A percentile compares a stretch with the other conserved stretches of the same genome.
These are phyloP conservation scores for Lepas anatifera DNA, from an alignment of 2,888 invertebrate genomes.

Conservation along the genomic window DNA sequence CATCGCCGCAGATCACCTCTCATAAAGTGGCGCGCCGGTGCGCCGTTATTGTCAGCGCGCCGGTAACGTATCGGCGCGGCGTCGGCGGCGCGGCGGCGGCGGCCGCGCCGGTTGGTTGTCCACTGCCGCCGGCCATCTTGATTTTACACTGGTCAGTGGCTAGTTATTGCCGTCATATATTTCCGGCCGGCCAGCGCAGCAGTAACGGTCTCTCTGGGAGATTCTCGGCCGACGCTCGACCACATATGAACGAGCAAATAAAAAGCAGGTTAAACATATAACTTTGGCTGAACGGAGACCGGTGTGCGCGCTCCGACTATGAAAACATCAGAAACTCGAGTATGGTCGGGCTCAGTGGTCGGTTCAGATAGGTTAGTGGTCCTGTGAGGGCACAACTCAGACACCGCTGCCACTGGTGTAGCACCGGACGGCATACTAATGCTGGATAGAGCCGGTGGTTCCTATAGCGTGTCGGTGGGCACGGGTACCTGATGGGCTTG, in stretches of 20 bases:
- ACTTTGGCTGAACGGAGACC: background rate
- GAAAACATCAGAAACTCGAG: slow-evolving; percentile 4
- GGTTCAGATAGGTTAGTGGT: too few relatives aligned
- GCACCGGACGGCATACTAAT: too few relatives aligned
- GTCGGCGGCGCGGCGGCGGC: background rate
- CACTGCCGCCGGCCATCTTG: slow-evolving; percentile 2
- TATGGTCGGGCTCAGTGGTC: too few relatives aligned
- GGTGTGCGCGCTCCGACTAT: too few relatives aligned
- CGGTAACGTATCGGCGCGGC: background rate
- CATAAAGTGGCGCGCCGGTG: background rate
- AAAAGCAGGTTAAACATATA: slow-evolving; percentile 6
- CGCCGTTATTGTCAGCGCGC: slow-evolving; percentile 1
- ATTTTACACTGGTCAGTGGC: background rate
- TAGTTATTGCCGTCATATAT: slow-evolving; percentile 9
- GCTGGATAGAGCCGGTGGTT: too few relatives aligned
- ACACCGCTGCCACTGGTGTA: too few relatives aligned
- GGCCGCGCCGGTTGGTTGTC: background rate
- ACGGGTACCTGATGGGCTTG: too few relatives aligned
- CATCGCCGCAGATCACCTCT: background rate
- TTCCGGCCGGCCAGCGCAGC: background rate
- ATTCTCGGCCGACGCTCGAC: background rate
- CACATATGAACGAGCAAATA: slow-evolving; percentile 9
- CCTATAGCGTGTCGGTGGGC: too few relatives aligned
- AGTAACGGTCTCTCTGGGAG: background rate
- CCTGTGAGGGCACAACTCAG: too few relatives aligned